Percentiles rank a stretch among this genome's conserved stretches.
Conservation (phyloP, 92 coral and sea anemone genomes). For the Diadumene lineata region DNA sequence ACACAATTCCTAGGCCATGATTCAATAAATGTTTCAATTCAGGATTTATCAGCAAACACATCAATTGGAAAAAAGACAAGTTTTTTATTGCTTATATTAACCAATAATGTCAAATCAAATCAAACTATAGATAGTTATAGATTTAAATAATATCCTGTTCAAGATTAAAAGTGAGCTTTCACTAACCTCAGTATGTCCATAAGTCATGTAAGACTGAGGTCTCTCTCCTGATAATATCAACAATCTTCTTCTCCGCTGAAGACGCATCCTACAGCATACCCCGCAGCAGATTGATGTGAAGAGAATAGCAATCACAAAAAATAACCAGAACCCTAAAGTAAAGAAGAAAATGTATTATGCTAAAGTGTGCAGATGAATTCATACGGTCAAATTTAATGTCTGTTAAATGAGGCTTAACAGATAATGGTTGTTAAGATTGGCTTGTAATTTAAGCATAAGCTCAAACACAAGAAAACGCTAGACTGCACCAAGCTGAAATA, state of each 20-base stretch:
- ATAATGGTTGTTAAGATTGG: too few species aligned
- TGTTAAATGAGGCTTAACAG: not conserved
- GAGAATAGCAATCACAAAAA: conserved; percentile 1
- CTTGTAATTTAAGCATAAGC: too few species aligned
- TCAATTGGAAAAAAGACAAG: too few species aligned
- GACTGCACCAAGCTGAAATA: too few species aligned
- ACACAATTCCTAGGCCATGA: too few species aligned
- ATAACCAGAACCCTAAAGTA: conserved; percentile 28
- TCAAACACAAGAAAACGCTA: too few species aligned
- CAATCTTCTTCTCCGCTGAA: conserved; percentile 8
- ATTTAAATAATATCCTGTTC: not conserved
- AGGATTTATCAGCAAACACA: too few species aligned
- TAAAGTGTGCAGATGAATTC: too few species aligned
- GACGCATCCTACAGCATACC: conserved; percentile 13
- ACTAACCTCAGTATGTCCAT: conserved; percentile 23
- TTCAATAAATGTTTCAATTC: too few species aligned
- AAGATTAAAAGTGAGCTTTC: not conserved
- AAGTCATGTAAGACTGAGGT: not conserved
- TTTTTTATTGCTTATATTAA: too few species aligned
- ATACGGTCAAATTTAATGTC: not conserved
- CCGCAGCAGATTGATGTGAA: conserved; percentile 23
- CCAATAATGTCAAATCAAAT: not conserved
- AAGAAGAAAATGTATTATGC: not conserved
- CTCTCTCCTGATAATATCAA: conserved; percentile 14
- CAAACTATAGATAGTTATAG: not conserved